Conservation (phyloP, 1,140 invertebrate genomes). For the Zaprionus tsacasi region DNA sequence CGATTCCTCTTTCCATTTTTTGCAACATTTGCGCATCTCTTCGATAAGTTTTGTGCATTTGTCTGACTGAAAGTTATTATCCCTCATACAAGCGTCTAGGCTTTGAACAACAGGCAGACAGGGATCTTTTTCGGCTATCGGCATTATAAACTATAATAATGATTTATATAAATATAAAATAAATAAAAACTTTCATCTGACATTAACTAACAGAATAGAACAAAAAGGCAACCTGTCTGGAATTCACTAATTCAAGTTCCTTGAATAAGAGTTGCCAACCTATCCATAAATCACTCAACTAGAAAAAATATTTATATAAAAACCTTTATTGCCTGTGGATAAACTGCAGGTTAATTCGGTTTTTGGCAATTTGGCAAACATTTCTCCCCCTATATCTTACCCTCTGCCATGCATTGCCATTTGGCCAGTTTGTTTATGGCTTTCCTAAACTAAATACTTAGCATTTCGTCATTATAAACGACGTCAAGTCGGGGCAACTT, state of each 20-base stretch:
- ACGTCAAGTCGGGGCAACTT: slow-evolving; percentile 70
- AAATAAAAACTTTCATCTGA: background rate
- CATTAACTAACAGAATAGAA: background rate
- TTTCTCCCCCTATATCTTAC: slow-evolving; percentile 9
- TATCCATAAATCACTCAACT: slow-evolving; percentile 5
- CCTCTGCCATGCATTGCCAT: slow-evolving; percentile 34
- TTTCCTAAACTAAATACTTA: slow-evolving; percentile 62
- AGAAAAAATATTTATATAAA: background rate
- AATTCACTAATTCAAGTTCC: background rate
- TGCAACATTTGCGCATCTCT: slow-evolving; percentile 87
- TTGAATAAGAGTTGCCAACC: background rate
- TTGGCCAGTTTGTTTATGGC: slow-evolving; percentile 65
- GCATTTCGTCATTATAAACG: slow-evolving; percentile 77
- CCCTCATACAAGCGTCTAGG: slow-evolving; percentile 10
- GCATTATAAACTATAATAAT: background rate
- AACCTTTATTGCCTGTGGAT: background rate
- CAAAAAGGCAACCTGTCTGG: background rate
- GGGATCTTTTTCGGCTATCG: background rate
- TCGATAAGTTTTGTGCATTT: slow-evolving; percentile 86
- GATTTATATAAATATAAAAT: too few relatives aligned
- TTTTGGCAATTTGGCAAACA: slow-evolving; percentile 41
- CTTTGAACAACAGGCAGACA: background rate
- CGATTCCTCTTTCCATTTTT: slow-evolving; percentile 85
- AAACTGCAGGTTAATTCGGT: slow-evolving; percentile 13
- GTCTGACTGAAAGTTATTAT: slow-evolving; percentile 87